Evolutionary conservation across 2,113 vertebrate species (phyloP), one percentile per base, ranked within the genome.

Genomic region (Plecturocebus donacophilus): DNA sequence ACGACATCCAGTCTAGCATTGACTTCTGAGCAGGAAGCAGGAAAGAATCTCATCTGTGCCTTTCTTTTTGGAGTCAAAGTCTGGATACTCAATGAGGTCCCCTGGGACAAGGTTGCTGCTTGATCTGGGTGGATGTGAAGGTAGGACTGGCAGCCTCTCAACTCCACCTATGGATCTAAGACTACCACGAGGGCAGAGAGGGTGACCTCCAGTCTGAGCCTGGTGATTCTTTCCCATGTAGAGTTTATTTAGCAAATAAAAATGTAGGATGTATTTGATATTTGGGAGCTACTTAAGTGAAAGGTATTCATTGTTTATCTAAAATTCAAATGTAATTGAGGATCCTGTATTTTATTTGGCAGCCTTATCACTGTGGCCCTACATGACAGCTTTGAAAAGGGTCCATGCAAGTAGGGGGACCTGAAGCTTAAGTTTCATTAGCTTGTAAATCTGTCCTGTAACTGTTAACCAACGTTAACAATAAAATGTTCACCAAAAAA

Each of bases 201-300:
- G 42, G 49, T 16, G 35, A 42, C 6, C 19, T 9, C 5, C 19
- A n/a, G 4, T n/a, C 4, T 58, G 20, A 40, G 38, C 6, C 40
- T 23, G 12, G 25, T 42, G 30, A 23, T 80, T 49, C 21, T 14
- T 75, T 47, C 3, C 12, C 42, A 20, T 54, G 21, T 47, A 58
- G 47, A 17, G 42, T 86, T 81, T 95, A 87, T 68, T 73, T 90
- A 93, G 35, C 45, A 95, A 49, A 64, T 70, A 87, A 82, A 88
- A 94, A 58, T 52, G 52, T 27, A 94, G 64, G 40, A 56, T 64
- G 9, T 12, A 42, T 42, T 7, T 8, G 9, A 56, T 30, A 17
- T 54, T 66, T 75, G 21, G 32, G 5, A 75, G 19, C 83, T 30
- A 77, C 2, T 56, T 76, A 38, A 38, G 88, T 10, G 25, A 79